Percentiles rank a stretch among this genome's conserved stretches.
Conservation (phyloP, 2,888 invertebrate genomes). For the Drosophila rellima region DNA sequence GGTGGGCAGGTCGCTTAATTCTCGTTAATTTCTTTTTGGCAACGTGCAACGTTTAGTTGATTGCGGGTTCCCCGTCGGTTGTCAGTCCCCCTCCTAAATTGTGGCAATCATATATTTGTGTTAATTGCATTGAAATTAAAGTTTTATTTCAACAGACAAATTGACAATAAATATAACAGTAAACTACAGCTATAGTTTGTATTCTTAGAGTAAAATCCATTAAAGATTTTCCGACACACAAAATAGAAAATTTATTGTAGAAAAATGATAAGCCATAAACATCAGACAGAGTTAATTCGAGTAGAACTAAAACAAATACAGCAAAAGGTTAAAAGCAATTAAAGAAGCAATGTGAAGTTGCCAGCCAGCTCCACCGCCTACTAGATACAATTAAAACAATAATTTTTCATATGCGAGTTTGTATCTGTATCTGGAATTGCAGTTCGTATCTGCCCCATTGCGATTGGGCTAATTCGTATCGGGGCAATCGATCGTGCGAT, state of each 20-base stretch:
- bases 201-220: conserved; percentile 12
- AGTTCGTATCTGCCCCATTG: conserved; percentile 42
- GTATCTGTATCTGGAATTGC: conserved; percentile 43
- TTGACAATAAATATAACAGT: conserved; percentile 7
- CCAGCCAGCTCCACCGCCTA: conserved; percentile 14
- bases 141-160: conserved; percentile 8
- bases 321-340: conserved; percentile 51
- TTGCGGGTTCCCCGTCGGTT: conserved; percentile 70
- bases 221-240: conserved; percentile 36
- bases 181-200: background rate
- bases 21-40: conserved; percentile 76
- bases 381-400: conserved; percentile 58
- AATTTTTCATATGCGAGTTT: conserved; percentile 63
- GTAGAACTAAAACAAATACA: conserved; percentile 53
- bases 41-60: conserved; percentile 83
- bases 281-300: background rate
- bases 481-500: conserved; percentile 65
- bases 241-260: conserved; percentile 37
- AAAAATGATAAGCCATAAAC: conserved; percentile 56
- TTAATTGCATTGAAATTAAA: conserved; percentile 50
- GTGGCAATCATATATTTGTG: conserved; percentile 70
- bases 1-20: conserved; percentile 78
- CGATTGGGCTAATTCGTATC: conserved; percentile 70
- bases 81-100: conserved; percentile 44
- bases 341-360: conserved; percentile 52